phyloP scores from a whole-genome alignment of 2,888 invertebrate genomes.

The Ditula angustiorana region DNA sequence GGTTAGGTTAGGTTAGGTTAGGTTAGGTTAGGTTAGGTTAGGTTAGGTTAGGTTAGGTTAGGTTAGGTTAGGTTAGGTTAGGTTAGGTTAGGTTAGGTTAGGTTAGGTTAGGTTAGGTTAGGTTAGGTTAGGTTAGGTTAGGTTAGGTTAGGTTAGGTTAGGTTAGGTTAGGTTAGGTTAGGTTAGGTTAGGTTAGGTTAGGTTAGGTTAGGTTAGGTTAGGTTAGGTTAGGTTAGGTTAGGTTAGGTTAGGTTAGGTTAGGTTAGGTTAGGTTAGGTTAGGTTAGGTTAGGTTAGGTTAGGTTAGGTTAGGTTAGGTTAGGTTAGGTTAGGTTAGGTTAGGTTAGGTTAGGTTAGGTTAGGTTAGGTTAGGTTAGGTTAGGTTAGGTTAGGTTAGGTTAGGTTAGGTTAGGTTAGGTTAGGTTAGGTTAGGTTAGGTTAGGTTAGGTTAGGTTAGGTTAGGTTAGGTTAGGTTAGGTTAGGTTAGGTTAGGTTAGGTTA shows the following conservation, averaged over 20 bases:
- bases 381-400: slow-evolving; percentile 22
- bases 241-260: slow-evolving; percentile 9
- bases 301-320: slow-evolving; percentile 13
- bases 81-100: slow-evolving; percentile 23
- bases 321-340: slow-evolving; percentile 17
- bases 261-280: slow-evolving; percentile 12
- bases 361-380: slow-evolving; percentile 22
- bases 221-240: slow-evolving; percentile 9
- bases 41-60: slow-evolving; percentile 1
- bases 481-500: slow-evolving; percentile 42
- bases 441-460: slow-evolving; percentile 40
- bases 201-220: slow-evolving; percentile 9
- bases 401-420: slow-evolving; percentile 22
- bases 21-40: slow-evolving; percentile 1
- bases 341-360: slow-evolving; percentile 22
- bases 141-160: slow-evolving; percentile 42
- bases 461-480: slow-evolving; percentile 44
- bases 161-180: slow-evolving; percentile 42
- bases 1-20: slow-evolving; percentile 1
- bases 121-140: slow-evolving; percentile 41
- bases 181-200: slow-evolving; percentile 10
- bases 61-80: slow-evolving; percentile 2
- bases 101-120: slow-evolving; percentile 30
- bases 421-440: slow-evolving; percentile 43
- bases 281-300: slow-evolving; percentile 17